These are phyloP conservation scores for Nesidiocoris tenuis DNA, from an alignment of 2,888 invertebrate species.

Conservation along the genomic window DNA sequence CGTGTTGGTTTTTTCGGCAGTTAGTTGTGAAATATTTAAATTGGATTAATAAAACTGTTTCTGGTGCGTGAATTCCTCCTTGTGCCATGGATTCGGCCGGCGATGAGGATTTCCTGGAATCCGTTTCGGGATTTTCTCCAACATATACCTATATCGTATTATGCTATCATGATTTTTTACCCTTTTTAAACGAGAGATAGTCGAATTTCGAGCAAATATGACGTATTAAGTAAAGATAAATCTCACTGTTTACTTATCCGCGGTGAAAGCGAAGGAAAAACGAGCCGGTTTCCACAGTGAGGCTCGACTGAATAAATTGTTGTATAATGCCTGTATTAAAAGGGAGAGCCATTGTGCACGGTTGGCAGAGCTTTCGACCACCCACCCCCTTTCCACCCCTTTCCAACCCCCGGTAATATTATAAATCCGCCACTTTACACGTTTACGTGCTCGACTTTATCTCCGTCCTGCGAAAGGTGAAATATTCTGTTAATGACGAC, in stretches of 20 bases:
- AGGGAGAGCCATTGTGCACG: constrained; percentile 5
- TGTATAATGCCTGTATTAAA: constrained; percentile 1
- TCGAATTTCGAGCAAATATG: no score
- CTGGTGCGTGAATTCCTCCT: no score
- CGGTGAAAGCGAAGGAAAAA: neutral
- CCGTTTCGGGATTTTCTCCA: no score
- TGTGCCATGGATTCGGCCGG: no score
- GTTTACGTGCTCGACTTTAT: constrained; percentile 20
- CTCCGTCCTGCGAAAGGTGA: constrained; percentile 41
- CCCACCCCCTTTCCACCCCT: neutral
- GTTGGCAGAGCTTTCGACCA: neutral
- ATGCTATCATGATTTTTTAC: no score
- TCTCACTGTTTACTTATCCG: neutral
- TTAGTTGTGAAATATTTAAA: no score
- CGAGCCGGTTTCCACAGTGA: neutral
- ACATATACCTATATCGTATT: no score
- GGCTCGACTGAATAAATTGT: neutral
- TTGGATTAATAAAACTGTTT: no score
- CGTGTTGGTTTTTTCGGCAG: no score
- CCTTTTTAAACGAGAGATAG: no score
- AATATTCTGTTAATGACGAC: constrained; percentile 47
- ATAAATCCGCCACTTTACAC: constrained; percentile 43
- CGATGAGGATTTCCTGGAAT: no score
- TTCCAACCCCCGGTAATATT: constrained; percentile 20
- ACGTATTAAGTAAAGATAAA: neutral